Base-by-base conservation (phyloP, 2,888 invertebrate genomes). In the Argyresthia goedartella region DNA sequence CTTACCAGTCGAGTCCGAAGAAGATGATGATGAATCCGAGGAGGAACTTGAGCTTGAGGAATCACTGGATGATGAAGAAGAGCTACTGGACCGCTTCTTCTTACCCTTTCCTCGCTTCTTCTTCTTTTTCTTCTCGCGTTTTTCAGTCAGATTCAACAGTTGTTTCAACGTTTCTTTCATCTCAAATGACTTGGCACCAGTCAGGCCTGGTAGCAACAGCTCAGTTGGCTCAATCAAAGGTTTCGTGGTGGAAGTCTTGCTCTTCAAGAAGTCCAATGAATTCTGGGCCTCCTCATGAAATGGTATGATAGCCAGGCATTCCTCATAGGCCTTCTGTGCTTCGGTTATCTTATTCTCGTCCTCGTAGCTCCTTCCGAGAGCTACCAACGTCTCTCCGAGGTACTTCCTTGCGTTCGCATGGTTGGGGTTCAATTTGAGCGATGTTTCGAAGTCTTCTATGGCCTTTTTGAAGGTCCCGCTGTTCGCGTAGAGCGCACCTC, bases 381-480 rank as follows among this genome's bases (percentile, higher is more conserved):
- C 97, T 0, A 97, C 94, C 46, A 97, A 80, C 0, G 97, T 98
- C 76, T 98, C 97, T 36, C 96, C 94, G 88, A 97, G 91, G 80
- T 98, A 98, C 74, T 96, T 97, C 53, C 95, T 91, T 36, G 97
- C 98, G 81, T 98, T 98, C 1, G 93, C 92, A 77, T 98, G 98
- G 57, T 91, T 93, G 1, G 94, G 93, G 79, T 98, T 96, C 45
- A 95, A 76, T 73, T 94, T 93, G 42, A 98, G 77, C 4, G 98
- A 97, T 16, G 93, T 93, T 78, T 97, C 96, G 77, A 98, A 97
- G 75, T 98, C 98, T 64, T 95, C 95, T 59, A 98, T 94, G 0
- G 98, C 98, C 72, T 95, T 95, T 64, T 94, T 92, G 78, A 96
- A 97, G 64, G 94, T 96, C 58, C 96, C 96, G 69, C 95, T 95